Conservation (phyloP, 1,140 invertebrate species). For the Drosophila asahinai region DNA sequence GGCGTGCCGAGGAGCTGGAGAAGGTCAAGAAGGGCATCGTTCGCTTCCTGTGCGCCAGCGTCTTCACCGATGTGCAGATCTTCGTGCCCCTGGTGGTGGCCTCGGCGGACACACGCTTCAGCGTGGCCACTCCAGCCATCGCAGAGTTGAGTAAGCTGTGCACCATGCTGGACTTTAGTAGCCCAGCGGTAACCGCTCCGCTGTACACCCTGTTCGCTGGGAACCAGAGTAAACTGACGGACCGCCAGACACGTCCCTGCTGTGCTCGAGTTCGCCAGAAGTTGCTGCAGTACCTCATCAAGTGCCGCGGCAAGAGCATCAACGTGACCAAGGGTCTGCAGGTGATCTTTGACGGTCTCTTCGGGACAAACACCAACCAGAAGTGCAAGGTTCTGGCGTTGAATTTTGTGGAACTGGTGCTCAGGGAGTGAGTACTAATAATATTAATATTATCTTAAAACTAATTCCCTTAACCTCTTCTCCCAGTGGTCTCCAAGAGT, state of each 20-base stretch:
- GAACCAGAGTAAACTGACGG: conserved; percentile 84
- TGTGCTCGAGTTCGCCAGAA: conserved; percentile 93
- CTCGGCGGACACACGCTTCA: conserved; percentile 92
- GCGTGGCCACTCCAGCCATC: conserved; percentile 82
- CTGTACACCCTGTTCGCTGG: conserved; percentile 93
- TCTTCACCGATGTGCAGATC: conserved; percentile 91
- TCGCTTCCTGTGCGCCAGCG: conserved; percentile 92
- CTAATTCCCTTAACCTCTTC: too few species aligned
- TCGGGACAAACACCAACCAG: conserved; percentile 92
- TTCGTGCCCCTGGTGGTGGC: conserved; percentile 93
- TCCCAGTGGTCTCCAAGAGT: conserved; percentile 87
- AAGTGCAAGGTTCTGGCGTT: conserved; percentile 93
- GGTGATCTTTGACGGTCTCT: conserved; percentile 95
- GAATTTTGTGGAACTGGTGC: conserved; percentile 93
- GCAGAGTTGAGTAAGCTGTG: conserved; percentile 78
- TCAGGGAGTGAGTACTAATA: conserved; percentile 92
- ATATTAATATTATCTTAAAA: too few species aligned
- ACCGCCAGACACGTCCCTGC: conserved; percentile 90
- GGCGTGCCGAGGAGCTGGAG: conserved; percentile 93
- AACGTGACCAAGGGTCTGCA: conserved; percentile 93
- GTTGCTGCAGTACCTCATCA: conserved; percentile 93
- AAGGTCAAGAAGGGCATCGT: conserved; percentile 92
- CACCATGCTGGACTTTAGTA: conserved; percentile 92
- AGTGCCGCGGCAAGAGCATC: conserved; percentile 91
- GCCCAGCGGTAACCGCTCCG: conserved; percentile 88